These are phyloP conservation scores for Rhincodon typus DNA, from an alignment of 2,797 vertebrate genomes.

Conservation along the genomic window DNA sequence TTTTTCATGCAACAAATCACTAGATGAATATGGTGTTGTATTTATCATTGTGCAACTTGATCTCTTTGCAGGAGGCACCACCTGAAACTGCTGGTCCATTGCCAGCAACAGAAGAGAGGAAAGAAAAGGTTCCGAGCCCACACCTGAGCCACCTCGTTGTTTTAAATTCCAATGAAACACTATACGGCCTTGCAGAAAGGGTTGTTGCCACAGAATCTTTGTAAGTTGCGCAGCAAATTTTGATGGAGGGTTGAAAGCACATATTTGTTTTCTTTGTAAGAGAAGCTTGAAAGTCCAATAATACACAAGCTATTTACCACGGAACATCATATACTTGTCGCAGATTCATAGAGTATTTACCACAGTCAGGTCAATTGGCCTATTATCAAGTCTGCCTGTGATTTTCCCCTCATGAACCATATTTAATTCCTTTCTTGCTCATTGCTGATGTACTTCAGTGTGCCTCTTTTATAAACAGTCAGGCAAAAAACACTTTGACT, in stretches of 20 bases:
- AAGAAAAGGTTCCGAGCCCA: conserved; percentile 92
- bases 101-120: conserved; percentile 77
- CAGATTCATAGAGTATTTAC: background rate
- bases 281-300: background rate
- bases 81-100: conserved; percentile 67
- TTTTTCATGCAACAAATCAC: background rate
- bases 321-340: background rate
- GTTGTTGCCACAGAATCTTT: conserved; percentile 95
- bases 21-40: background rate
- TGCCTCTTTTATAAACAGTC: background rate
- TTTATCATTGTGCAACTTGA: background rate
- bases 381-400: background rate
- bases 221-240: conserved; percentile 60
- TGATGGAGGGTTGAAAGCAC: background rate
- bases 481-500: background rate
- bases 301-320: background rate
- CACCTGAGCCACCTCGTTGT: conserved; percentile 89
- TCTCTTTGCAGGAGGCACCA: conserved; percentile 66
- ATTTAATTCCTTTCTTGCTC: background rate
- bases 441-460: background rate
- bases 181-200: conserved; percentile 87
- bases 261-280: background rate
- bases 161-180: conserved; percentile 70
- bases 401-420: background rate
- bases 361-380: background rate